A percentile compares a stretch with the other conserved stretches of the same genome.
Evolutionary conservation across 2,113 vertebrate genomes (phyloP).

Genomic region (Rana temporaria): DNA sequence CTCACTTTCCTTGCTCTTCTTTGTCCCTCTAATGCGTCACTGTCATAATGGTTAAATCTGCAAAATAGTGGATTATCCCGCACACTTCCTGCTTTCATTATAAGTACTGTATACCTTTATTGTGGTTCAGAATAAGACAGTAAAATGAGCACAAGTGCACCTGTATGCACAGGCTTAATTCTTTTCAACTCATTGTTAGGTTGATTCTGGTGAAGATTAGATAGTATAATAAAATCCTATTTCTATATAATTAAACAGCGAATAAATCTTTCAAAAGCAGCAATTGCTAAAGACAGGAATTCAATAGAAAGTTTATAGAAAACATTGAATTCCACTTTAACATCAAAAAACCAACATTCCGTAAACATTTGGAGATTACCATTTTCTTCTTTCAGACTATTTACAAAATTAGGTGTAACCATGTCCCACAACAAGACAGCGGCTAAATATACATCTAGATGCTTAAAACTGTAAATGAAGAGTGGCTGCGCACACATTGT

Average conservation of each 20-base stretch:
- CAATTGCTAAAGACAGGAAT: constrained; percentile 29
- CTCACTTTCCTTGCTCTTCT: too few relatives aligned
- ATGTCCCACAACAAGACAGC: not conserved
- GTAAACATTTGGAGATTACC: constrained; percentile 4
- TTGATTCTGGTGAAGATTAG: not conserved
- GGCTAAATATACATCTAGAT: constrained; percentile 11
- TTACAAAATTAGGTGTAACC: not conserved
- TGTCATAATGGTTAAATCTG: too few relatives aligned
- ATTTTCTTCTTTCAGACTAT: constrained; percentile 14
- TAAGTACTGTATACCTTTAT: too few relatives aligned
- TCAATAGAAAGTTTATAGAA: constrained; percentile 27
- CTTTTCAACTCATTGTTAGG: not conserved
- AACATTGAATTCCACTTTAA: constrained; percentile 34
- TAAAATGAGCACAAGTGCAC: not conserved
- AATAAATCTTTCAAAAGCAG: constrained; percentile 17
- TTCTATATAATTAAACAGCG: constrained; percentile 40
- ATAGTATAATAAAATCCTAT: not conserved
- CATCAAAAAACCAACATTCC: constrained; percentile 18
- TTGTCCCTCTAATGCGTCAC: too few relatives aligned
- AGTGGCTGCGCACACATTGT: not conserved
- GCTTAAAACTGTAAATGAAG: constrained; percentile 5
- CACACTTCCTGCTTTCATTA: too few relatives aligned
- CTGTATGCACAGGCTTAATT: not conserved
- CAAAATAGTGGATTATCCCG: too few relatives aligned
- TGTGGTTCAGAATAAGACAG: too few relatives aligned